Base-by-base conservation (phyloP, 2,113 vertebrate genomes). In the Calypte anna region DNA sequence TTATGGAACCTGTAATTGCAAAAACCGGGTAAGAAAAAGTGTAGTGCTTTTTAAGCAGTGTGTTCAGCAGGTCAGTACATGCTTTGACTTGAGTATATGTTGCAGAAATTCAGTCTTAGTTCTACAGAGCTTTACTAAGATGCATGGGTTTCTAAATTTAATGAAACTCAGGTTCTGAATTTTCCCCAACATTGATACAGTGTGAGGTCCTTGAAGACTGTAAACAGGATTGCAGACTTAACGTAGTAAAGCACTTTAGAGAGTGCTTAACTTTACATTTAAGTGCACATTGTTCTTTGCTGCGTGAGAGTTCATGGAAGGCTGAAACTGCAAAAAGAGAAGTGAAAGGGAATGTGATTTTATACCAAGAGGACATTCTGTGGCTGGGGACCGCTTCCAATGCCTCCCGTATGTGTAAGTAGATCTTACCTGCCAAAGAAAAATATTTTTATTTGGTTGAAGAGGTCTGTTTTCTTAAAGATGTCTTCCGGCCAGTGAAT, bases 351-450 rank as follows among this genome's bases (percentile, higher is more conserved):
- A 88, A 73, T 12, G 51, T 62, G 46, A 22, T 79, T 91, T 73
- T 3, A 0, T 58, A 44, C 10, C 1, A 20, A 59, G 54, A 36
- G 20, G 1, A 1, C 18, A 27, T 1, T 3, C 12, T 0, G 1
- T 1, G 3, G 2, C 3, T 36, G 10, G 14, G 15, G 10, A 38
- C 11, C 4, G 1, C 53, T 82, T 57, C 30, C 40, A 59, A 5
- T 81, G 79, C 4, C 27, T 93, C 28, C 25, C 46, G 5, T 44
- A 7, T 19, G 7, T 2, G 1, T 58, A 44, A 73, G 58, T 5
- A 87, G 30, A 27, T 22, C 25, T 79, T 58, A 58, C n/a, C 27
- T 73, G 18, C 5, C 36, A 36, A 61, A 77, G 54, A 22, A 79
- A 82, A 80, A 17, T 16, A n/a, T 23, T 73, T 74, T 36, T 50